A percentile compares a stretch with the other conserved stretches of the same genome.
These are phyloP conservation scores for Channallabes apus DNA, from an alignment of 2,797 vertebrate genomes.

Conservation along the genomic window DNA sequence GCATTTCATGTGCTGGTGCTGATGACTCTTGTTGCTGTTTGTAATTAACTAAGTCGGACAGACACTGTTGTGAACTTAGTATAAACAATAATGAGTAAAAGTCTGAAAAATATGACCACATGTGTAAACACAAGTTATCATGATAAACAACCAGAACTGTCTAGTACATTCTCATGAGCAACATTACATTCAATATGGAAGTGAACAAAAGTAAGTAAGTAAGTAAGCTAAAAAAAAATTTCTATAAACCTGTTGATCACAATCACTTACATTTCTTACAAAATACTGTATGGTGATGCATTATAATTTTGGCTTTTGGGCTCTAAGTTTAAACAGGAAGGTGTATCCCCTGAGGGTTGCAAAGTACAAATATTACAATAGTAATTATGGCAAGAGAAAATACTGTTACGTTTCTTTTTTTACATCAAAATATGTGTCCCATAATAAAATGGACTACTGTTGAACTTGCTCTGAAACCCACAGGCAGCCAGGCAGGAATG, in stretches of 20 bases:
- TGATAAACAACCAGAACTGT: not conserved
- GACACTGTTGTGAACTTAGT: too few species aligned
- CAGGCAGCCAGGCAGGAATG: not conserved
- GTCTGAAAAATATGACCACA: too few species aligned
- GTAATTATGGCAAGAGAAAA: not conserved
- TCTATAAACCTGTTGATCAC: not conserved
- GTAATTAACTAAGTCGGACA: too few species aligned
- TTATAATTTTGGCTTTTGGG: not conserved
- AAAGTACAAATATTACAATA: not conserved
- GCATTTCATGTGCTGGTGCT: too few species aligned
- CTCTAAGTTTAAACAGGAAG: not conserved
- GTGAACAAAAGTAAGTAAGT: not conserved
- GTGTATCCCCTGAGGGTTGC: not conserved
- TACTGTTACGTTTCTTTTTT: not conserved
- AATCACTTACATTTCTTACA: not conserved
- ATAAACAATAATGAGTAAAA: too few species aligned
- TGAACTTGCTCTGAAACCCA: slow-evolving; percentile 23
- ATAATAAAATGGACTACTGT: slow-evolving; percentile 22
- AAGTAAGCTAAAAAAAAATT: not conserved
- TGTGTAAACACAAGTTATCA: not conserved
- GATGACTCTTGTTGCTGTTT: too few species aligned
- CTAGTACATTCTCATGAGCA: not conserved
- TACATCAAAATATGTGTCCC: not conserved
- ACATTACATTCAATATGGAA: not conserved
- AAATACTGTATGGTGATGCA: not conserved